Conservation (phyloP, 23 tunicate species). For the Diplosoma virens region DNA sequence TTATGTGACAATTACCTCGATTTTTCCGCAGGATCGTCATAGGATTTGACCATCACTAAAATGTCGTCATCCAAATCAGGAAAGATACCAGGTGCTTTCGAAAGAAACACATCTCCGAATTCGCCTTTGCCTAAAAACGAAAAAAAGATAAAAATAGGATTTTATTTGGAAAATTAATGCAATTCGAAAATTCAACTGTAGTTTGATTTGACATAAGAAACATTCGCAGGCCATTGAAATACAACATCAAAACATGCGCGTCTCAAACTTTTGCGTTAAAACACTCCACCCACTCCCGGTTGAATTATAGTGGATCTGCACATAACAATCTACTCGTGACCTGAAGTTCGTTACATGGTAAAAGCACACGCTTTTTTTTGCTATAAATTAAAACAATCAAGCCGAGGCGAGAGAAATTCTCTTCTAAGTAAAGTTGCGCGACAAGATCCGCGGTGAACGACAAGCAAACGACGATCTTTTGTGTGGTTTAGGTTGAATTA, state of each 20-base stretch:
- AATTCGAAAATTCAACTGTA: not conserved
- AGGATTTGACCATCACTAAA: slow-evolving; percentile 82
- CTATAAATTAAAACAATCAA: too few species aligned
- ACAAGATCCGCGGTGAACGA: too few species aligned
- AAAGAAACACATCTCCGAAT: slow-evolving; percentile 79
- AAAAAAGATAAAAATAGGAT: not conserved
- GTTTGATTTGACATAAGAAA: not conserved
- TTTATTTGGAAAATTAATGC: not conserved
- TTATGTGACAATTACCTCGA: not conserved
- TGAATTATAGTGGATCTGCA: too few species aligned
- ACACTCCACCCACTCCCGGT: too few species aligned
- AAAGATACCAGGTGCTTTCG: slow-evolving; percentile 91
- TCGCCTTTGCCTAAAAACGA: slow-evolving; percentile 71
- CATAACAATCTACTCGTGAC: too few species aligned
- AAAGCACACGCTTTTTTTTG: too few species aligned
- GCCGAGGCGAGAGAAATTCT: too few species aligned
- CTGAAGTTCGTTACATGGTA: too few species aligned
- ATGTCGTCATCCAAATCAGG: slow-evolving; percentile 86
- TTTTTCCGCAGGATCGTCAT: not conserved
- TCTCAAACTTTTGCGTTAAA: too few species aligned
- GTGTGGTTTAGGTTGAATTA: too few species aligned
- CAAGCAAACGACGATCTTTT: too few species aligned
- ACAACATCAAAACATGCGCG: not conserved
- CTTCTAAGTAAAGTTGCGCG: too few species aligned
- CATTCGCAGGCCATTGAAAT: not conserved